Conservation (phyloP, 2,888 invertebrate genomes). For the Epiblema foenella region DNA sequence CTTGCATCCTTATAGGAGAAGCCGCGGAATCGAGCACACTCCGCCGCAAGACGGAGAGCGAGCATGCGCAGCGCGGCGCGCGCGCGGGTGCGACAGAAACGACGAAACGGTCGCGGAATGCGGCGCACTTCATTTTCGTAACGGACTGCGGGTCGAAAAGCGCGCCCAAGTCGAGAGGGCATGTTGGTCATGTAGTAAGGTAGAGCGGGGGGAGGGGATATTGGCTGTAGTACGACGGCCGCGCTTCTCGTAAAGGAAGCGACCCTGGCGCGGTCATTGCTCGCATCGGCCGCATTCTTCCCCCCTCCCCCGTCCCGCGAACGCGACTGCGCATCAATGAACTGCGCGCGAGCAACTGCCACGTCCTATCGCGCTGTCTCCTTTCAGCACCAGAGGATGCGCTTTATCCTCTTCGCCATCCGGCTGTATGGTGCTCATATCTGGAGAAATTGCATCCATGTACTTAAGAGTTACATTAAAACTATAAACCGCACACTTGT, state of each 20-base stretch:
- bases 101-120: conserved; percentile 74
- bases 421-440: conserved; percentile 52
- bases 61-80: conserved; percentile 38
- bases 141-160: conserved; percentile 82
- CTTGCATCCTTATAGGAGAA: conserved; percentile 52
- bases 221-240: conserved; percentile 81
- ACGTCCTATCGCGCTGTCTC: conserved; percentile 69
- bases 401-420: conserved; percentile 57
- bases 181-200: conserved; percentile 70
- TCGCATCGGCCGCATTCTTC: conserved; percentile 83
- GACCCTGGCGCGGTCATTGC: conserved; percentile 85
- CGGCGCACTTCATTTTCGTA: conserved; percentile 83
- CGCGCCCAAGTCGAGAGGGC: conserved; percentile 71
- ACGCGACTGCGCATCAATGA: conserved; percentile 83
- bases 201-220: conserved; percentile 57
- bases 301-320: conserved; percentile 62
- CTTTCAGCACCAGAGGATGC: conserved; percentile 57
- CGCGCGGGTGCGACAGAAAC: conserved; percentile 66
- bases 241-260: conserved; percentile 84
- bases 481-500: conserved; percentile 19
- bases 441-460: conserved; percentile 42
- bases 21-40: conserved; percentile 42
- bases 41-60: conserved; percentile 38
- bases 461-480: neutral
- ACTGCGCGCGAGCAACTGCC: conserved; percentile 77